phyloP scores from a whole-genome alignment of 2,113 vertebrate species.

The Amphilophus citrinellus region DNA sequence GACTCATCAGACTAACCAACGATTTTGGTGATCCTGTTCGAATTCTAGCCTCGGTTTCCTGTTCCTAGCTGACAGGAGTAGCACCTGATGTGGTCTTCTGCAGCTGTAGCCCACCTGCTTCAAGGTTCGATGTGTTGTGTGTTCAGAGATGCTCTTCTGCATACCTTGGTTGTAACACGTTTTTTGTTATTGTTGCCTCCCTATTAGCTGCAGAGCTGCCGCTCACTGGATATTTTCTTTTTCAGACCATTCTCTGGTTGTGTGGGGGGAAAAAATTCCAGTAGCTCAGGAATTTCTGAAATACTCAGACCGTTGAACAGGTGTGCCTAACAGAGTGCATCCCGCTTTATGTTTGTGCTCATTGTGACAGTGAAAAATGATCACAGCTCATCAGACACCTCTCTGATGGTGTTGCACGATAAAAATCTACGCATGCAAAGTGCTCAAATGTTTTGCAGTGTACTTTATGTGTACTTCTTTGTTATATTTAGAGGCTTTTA shows the following conservation, averaged over 20 bases:
- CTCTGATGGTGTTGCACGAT: not conserved
- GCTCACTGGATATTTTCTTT: not conserved
- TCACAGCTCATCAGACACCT: not conserved
- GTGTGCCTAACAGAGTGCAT: not conserved
- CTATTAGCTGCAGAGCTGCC: not conserved
- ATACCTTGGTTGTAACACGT: not conserved
- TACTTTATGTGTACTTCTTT: not conserved
- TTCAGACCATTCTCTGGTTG: not conserved
- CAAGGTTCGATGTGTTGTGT: not conserved
- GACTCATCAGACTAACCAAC: too few species aligned
- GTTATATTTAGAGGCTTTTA: not conserved
- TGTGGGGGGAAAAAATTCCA: not conserved
- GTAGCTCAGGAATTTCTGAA: not conserved
- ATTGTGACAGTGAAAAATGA: not conserved
- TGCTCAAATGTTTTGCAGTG: not conserved
- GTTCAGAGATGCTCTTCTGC: not conserved
- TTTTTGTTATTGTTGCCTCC: not conserved
- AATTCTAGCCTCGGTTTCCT: not conserved
- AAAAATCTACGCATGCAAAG: not conserved
- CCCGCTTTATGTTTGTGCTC: not conserved
- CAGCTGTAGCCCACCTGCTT: not conserved
- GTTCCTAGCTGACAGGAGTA: not conserved
- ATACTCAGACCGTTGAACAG: not conserved
- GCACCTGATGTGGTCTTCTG: too few species aligned
- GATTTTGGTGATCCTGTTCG: accelerated